A percentile compares a stretch with the other conserved stretches of the same genome.
Evolutionary conservation across 2,797 vertebrate species (phyloP).

Genomic region (Propithecus deckenii): DNA sequence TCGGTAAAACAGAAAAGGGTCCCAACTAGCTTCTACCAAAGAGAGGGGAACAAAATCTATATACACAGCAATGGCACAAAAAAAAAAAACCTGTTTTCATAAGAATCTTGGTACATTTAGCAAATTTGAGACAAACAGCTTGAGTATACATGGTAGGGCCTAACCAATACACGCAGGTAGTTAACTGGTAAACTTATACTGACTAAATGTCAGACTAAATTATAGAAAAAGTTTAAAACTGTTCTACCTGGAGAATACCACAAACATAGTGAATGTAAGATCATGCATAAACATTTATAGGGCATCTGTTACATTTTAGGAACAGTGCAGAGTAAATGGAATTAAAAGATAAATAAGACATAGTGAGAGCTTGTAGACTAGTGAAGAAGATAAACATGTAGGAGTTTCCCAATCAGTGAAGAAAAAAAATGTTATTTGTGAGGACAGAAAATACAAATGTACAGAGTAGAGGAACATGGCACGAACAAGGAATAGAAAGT

Average conservation of each 20-base stretch:
- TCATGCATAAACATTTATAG: background rate
- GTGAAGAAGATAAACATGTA: background rate
- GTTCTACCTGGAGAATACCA: background rate
- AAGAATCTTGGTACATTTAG: background rate
- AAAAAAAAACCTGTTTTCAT: background rate
- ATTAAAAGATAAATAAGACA: background rate
- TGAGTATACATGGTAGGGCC: background rate
- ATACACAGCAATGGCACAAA: background rate
- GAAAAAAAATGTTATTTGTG: background rate
- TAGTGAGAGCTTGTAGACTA: background rate
- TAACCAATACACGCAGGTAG: background rate
- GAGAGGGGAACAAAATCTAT: background rate
- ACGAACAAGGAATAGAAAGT: background rate
- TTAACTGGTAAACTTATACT: background rate
- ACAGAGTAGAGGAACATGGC: background rate
- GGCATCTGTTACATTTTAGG: background rate
- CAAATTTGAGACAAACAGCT: background rate
- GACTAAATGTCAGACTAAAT: background rate
- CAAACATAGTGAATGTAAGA: background rate
- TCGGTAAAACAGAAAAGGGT: background rate
- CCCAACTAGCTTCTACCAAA: background rate
- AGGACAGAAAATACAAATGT: background rate
- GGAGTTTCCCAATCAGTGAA: background rate
- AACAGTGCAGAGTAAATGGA: background rate
- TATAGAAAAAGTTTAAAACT: background rate